Conservation (phyloP, 1,140 invertebrate genomes). For the Magallana angulata region DNA sequence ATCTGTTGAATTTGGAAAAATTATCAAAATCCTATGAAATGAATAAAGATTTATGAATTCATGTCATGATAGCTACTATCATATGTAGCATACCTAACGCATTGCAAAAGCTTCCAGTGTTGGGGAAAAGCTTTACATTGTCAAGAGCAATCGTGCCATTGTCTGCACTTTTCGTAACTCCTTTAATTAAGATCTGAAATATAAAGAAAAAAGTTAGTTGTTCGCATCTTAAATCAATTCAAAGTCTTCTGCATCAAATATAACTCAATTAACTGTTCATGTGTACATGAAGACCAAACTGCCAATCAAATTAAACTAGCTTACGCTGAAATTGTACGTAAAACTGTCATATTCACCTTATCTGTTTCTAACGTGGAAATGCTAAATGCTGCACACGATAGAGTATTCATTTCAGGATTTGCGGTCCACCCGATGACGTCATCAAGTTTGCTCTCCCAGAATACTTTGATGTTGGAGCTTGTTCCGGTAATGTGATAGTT, state of each 20-base stretch:
- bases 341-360: not conserved
- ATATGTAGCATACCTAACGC: not conserved
- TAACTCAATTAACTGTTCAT: no score
- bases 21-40: no score
- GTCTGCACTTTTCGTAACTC: not conserved
- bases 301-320: no score
- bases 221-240: no score
- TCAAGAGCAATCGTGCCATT: not conserved
- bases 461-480: not conserved
- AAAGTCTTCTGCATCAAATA: no score
- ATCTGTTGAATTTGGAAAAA: no score
- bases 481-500: not conserved
- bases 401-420: not conserved
- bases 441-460: not conserved
- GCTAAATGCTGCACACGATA: not conserved
- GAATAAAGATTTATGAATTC: no score
- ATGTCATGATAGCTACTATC: no score
- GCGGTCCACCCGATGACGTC: not conserved
- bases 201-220: not conserved
- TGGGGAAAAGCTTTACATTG: constrained; percentile 11
- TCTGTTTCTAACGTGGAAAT: constrained; percentile 17
- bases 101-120: constrained; percentile 7
- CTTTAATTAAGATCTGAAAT: constrained; percentile 12
- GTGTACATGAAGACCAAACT: no score
- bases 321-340: no score